Evolutionary conservation across 2,113 vertebrate species (phyloP).

Genomic region (Eublepharis macularius): DNA sequence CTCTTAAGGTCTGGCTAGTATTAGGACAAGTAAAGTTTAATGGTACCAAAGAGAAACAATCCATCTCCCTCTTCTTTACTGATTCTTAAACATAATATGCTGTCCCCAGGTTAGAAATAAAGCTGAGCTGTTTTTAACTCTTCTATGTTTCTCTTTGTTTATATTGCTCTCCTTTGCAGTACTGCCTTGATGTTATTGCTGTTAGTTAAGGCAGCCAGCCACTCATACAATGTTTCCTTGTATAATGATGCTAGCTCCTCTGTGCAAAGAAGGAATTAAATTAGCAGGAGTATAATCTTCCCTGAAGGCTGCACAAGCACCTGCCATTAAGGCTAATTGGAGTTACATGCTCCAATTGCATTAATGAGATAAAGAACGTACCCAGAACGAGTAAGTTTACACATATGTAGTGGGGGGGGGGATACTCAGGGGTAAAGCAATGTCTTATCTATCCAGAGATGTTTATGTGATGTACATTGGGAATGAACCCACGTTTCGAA

Average conservation of each 20-base stretch:
- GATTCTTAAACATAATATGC: not conserved
- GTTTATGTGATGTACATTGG: not conserved
- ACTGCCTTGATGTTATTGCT: not conserved
- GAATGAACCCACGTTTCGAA: not conserved
- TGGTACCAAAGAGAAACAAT: not conserved
- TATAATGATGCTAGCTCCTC: not conserved
- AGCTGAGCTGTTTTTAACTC: not conserved
- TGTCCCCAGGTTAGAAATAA: not conserved
- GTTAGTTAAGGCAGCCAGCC: not conserved
- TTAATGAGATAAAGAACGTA: not conserved
- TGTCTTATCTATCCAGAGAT: not conserved
- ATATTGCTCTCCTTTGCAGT: not conserved
- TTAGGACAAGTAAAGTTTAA: not conserved
- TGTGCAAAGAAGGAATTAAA: constrained; percentile 5
- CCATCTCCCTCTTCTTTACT: not conserved
- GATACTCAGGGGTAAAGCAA: not conserved
- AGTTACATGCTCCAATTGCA: constrained; percentile 13
- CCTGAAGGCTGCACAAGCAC: not conserved
- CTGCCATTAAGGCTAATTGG: constrained; percentile 29
- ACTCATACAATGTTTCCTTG: not conserved
- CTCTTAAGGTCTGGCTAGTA: not conserved
- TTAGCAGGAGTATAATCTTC: constrained; percentile 24
- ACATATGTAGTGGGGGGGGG: not conserved
- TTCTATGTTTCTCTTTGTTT: not conserved
- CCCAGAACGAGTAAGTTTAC: not conserved